Conservation (phyloP, 1,140 invertebrate genomes). For the Lerema accius region DNA sequence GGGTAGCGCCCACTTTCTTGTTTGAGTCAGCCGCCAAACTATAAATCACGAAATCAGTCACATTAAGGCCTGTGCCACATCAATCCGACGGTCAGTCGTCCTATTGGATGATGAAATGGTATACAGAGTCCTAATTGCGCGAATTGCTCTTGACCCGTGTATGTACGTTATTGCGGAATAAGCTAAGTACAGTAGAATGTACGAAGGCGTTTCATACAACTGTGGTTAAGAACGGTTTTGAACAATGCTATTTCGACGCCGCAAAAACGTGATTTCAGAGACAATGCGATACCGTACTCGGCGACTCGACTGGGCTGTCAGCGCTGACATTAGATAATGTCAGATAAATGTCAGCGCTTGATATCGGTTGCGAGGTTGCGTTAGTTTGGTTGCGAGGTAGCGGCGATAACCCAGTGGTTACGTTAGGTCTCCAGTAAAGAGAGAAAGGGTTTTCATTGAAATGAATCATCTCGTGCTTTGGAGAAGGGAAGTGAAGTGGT, state of each 20-base stretch:
- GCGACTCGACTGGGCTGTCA: not conserved
- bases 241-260: constrained; percentile 12
- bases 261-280: constrained; percentile 28
- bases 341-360: constrained; percentile 22
- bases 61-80: no score
- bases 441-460: no score
- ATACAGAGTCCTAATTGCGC: not conserved
- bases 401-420: no score
- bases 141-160: not conserved
- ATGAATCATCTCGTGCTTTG: no score
- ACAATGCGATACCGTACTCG: constrained; percentile 11
- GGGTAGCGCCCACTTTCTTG: no score
- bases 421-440: no score
- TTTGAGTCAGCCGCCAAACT: no score
- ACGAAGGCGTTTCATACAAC: constrained; percentile 4
- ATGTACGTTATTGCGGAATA: not conserved
- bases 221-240: constrained; percentile 5
- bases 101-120: not conserved
- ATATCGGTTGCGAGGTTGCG: constrained; percentile 7
- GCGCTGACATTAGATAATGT: constrained; percentile 26
- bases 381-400: not conserved
- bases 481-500: no score
- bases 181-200: not conserved
- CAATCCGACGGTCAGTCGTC: not conserved
- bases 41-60: no score